Percentiles rank a stretch among this genome's conserved stretches.
These are phyloP conservation scores for Prolemur simus DNA, from an alignment of 2,113 vertebrate genomes.

Conservation along the genomic window DNA sequence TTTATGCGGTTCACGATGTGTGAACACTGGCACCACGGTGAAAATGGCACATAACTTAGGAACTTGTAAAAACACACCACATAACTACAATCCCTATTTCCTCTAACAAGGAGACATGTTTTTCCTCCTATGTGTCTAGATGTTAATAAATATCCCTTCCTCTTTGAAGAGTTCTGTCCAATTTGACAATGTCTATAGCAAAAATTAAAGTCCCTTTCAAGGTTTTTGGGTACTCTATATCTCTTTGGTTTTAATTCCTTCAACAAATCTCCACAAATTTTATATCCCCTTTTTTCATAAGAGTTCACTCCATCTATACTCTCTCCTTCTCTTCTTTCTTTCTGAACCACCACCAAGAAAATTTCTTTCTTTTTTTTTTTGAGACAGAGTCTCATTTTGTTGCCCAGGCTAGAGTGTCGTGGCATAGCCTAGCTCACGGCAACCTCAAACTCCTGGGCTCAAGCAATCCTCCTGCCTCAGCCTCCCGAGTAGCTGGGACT, in stretches of 20 bases:
- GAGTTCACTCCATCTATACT: neutral
- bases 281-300: neutral
- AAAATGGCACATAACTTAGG: neutral
- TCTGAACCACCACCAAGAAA: constrained; percentile 12
- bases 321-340: neutral
- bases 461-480: too few species aligned
- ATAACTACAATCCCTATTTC: neutral
- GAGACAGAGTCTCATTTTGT: too few species aligned
- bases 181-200: neutral
- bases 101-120: neutral
- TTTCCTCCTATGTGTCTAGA: neutral
- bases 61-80: neutral
- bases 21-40: neutral
- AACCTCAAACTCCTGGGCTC: too few species aligned
- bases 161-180: neutral
- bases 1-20: neutral
- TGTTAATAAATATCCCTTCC: neutral
- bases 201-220: neutral
- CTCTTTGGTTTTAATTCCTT: neutral
- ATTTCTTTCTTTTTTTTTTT: neutral
- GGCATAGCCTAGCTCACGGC: too few species aligned
- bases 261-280: neutral
- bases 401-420: too few species aligned
- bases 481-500: too few species aligned
- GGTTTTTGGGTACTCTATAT: neutral